Percentiles rank a stretch among this genome's conserved stretches.
Conservation (phyloP, 2,888 invertebrate genomes). For the Sphaerophoria rueppellii region DNA sequence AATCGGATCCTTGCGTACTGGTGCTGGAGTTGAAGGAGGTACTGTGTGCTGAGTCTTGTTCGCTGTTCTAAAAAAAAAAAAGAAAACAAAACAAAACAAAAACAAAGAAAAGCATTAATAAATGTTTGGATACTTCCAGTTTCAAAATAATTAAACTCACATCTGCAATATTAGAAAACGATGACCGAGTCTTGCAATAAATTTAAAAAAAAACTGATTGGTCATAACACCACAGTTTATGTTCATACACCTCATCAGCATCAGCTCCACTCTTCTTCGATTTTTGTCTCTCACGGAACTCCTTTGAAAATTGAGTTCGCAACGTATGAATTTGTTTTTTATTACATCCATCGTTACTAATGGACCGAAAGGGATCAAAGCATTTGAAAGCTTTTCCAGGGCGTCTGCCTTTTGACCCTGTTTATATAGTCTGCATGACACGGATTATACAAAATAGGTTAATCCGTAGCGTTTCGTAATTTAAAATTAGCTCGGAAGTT, state of each 20-base stretch:
- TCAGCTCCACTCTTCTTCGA: background rate
- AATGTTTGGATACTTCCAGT: background rate
- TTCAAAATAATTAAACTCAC: background rate
- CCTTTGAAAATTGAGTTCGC: background rate
- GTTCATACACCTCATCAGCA: background rate
- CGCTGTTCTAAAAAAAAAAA: background rate
- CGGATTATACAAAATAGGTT: conserved; percentile 1
- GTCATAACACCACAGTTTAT: background rate
- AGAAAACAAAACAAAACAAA: background rate
- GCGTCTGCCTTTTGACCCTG: background rate
- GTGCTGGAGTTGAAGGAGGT: background rate
- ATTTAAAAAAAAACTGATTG: background rate
- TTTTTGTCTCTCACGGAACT: background rate
- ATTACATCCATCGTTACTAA: background rate
- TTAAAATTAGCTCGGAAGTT: background rate
- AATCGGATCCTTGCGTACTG: background rate
- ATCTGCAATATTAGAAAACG: background rate
- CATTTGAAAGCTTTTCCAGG: background rate
- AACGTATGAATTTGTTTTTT: background rate
- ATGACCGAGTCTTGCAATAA: background rate
- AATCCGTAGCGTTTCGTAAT: conserved; percentile 8
- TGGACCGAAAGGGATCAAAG: background rate
- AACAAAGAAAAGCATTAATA: background rate
- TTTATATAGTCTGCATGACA: background rate
- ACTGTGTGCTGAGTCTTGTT: conserved; percentile 1